These are phyloP conservation scores for Rhinolophus ferrumequinum DNA, from an alignment of 2,113 vertebrate genomes.

Conservation along the genomic window DNA sequence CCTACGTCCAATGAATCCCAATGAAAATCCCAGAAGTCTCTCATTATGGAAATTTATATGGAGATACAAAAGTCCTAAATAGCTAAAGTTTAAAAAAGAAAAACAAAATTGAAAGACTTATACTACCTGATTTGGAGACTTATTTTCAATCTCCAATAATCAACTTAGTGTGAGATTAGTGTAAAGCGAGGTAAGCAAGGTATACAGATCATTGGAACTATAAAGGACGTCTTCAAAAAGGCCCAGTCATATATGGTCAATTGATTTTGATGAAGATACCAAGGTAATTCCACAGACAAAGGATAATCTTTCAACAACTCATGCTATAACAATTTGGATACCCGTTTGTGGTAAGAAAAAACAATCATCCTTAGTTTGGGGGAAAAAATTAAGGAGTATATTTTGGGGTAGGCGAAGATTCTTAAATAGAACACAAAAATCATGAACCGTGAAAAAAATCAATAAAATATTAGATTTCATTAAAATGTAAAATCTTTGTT, in stretches of 20 bases:
- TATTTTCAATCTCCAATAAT: not conserved
- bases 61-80: not conserved
- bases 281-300: not conserved
- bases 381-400: not conserved
- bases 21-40: not conserved
- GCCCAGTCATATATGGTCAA: not conserved
- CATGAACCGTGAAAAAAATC: not conserved
- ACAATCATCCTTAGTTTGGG: not conserved
- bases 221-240: not conserved
- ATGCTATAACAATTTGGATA: not conserved
- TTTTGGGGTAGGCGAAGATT: not conserved
- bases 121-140: not conserved
- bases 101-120: not conserved
- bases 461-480: slow-evolving; percentile 2
- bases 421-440: not conserved
- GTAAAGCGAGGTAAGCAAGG: not conserved
- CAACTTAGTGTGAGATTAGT: not conserved
- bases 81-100: not conserved
- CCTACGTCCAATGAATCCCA: not conserved
- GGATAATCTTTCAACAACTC: not conserved
- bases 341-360: not conserved
- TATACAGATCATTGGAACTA: not conserved
- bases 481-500: not conserved
- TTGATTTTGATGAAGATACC: not conserved
- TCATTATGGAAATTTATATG: not conserved